Conservation (phyloP, 1,140 invertebrate species). For the Radopholus similis region DNA sequence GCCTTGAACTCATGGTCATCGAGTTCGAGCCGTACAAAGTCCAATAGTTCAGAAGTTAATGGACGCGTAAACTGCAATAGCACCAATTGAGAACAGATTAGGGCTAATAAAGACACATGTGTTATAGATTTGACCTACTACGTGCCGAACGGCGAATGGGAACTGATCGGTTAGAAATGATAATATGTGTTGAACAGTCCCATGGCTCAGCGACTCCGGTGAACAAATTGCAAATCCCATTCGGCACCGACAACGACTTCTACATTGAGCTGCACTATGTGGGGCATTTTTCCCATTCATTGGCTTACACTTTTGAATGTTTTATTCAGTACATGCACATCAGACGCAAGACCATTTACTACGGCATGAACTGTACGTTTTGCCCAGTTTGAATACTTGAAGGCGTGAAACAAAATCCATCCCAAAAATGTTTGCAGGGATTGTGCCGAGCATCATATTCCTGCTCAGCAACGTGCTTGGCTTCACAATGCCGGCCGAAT, state of each 20-base stretch:
- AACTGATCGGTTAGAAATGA: constrained; percentile 44
- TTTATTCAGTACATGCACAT: constrained; percentile 62
- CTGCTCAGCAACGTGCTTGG: constrained; percentile 79
- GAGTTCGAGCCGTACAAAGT: too few relatives aligned
- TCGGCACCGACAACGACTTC: constrained; percentile 38
- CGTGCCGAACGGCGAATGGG: constrained; percentile 63
- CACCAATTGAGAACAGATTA: too few relatives aligned
- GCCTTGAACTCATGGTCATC: too few relatives aligned
- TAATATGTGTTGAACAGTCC: constrained; percentile 1
- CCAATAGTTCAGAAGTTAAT: too few relatives aligned
- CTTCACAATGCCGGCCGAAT: constrained; percentile 85
- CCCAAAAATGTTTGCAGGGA: neutral
- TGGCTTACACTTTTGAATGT: neutral
- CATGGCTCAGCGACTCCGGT: constrained; percentile 41
- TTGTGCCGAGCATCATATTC: constrained; percentile 78
- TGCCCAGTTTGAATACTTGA: neutral
- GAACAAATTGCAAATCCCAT: constrained; percentile 15
- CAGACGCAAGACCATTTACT: constrained; percentile 77
- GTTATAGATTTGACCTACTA: constrained; percentile 67
- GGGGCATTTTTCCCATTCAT: neutral
- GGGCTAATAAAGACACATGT: too few relatives aligned
- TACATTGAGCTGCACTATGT: constrained; percentile 52
- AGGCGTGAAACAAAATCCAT: neutral
- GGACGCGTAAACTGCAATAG: too few relatives aligned
- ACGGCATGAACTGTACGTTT: constrained; percentile 79